Conservation (phyloP, 2,888 invertebrate genomes). For the Sesia bembeciformis region DNA sequence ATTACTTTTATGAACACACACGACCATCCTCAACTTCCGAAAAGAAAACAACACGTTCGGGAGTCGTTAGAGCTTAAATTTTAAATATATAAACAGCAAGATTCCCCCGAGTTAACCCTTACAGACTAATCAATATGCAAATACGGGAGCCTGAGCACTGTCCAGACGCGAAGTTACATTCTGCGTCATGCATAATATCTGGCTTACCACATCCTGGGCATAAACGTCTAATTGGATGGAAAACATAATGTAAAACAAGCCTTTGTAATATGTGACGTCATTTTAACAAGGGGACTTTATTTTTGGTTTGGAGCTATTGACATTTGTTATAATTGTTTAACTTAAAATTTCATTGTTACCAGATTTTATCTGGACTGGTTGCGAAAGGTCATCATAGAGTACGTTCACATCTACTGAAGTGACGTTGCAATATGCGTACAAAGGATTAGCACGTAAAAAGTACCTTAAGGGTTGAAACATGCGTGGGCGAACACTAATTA, state of each 20-base stretch:
- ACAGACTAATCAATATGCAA: not conserved
- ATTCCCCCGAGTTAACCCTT: not conserved
- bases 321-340: too few relatives aligned
- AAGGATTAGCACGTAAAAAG: too few relatives aligned
- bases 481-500: too few relatives aligned
- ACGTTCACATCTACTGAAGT: too few relatives aligned
- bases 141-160: not conserved
- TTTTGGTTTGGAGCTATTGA: too few relatives aligned
- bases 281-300: too few relatives aligned
- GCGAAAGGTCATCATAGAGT: too few relatives aligned
- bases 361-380: too few relatives aligned
- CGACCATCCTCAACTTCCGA: not conserved
- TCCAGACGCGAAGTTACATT: not conserved
- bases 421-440: too few relatives aligned
- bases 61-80: not conserved
- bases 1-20: not conserved
- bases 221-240: not conserved
- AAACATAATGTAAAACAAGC: not conserved
- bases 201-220: not conserved
- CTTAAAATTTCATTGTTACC: too few relatives aligned
- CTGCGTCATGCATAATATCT: not conserved
- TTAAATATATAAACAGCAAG: not conserved
- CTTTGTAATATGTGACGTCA: too few relatives aligned
- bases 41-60: not conserved
- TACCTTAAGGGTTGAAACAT: too few relatives aligned